phyloP scores from a whole-genome alignment of 2,113 vertebrate species.

The Coptodon rendalli region DNA sequence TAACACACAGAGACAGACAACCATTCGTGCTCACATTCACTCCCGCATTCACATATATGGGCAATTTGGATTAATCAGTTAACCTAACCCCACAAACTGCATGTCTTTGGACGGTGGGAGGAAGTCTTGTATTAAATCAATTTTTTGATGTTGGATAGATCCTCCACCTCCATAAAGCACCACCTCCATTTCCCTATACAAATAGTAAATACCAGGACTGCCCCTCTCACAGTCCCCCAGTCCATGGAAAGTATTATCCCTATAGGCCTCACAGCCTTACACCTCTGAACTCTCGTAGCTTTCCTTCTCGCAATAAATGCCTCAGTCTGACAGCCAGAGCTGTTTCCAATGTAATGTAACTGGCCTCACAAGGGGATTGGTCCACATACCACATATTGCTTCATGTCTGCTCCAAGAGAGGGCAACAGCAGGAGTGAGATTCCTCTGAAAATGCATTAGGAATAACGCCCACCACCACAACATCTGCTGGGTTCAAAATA shows the following conservation, averaged over 20 bases:
- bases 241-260: slow-evolving; percentile 47
- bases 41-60: rapidly evolving
- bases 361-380: slow-evolving; percentile 12
- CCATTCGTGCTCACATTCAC: background rate
- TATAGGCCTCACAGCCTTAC: background rate
- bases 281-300: background rate
- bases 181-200: background rate
- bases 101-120: background rate
- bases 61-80: background rate
- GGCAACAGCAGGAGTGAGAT: background rate
- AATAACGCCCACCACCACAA: background rate
- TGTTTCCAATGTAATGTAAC: slow-evolving; percentile 37
- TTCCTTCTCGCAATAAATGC: slow-evolving; percentile 46
- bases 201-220: background rate
- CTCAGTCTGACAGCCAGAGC: slow-evolving; percentile 7
- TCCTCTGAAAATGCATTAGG: background rate
- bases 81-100: background rate
- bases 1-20: background rate
- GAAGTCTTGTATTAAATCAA: background rate
- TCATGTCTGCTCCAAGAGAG: slow-evolving; percentile 9
- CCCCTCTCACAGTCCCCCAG: slow-evolving; percentile 15
- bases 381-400: slow-evolving; percentile 19
- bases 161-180: background rate
- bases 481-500: background rate
- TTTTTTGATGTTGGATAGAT: background rate